These are phyloP conservation scores for Rana temporaria DNA, from an alignment of 2,113 vertebrate species.

Conservation along the genomic window DNA sequence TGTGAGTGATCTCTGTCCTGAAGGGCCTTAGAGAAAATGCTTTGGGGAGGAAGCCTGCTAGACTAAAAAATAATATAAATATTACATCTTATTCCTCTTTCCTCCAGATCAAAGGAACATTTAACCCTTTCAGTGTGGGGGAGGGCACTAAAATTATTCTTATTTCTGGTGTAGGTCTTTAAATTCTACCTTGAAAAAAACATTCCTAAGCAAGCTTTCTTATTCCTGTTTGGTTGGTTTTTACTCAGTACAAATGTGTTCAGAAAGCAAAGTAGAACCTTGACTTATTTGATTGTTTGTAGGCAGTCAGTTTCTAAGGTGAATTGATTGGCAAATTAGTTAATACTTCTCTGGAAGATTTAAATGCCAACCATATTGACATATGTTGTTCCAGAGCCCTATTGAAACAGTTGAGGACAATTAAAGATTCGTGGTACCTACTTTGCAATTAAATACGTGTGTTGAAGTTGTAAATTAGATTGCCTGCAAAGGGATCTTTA, in stretches of 20 bases:
- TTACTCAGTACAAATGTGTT: slow-evolving; percentile 7
- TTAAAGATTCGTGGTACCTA: slow-evolving; percentile 33
- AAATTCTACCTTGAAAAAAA: no score
- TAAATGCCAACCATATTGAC: slow-evolving; percentile 47
- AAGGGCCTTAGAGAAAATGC: no score
- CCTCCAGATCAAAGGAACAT: no score
- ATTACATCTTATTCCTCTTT: no score
- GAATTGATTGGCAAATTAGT: slow-evolving; percentile 53
- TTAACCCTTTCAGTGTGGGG: no score
- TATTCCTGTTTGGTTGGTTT: no score
- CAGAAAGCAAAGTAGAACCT: slow-evolving; percentile 16
- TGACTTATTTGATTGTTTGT: slow-evolving; percentile 41
- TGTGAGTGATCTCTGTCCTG: no score
- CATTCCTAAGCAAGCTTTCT: no score
- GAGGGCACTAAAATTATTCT: no score
- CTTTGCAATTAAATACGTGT: slow-evolving; percentile 31
- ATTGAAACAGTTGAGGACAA: slow-evolving; percentile 39
- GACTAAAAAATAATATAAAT: no score
- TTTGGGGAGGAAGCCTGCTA: no score
- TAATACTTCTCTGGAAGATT: slow-evolving; percentile 46
- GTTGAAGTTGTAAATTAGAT: slow-evolving; percentile 4
- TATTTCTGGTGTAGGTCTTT: no score
- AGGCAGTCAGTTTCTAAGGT: slow-evolving; percentile 46
- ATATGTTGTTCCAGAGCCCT: slow-evolving; percentile 14
- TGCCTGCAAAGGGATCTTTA: slow-evolving; percentile 5